A percentile compares a stretch with the other conserved stretches of the same genome.
Evolutionary conservation across 2,113 vertebrate genomes (phyloP).

Genomic region (Siphamia tubifer): DNA sequence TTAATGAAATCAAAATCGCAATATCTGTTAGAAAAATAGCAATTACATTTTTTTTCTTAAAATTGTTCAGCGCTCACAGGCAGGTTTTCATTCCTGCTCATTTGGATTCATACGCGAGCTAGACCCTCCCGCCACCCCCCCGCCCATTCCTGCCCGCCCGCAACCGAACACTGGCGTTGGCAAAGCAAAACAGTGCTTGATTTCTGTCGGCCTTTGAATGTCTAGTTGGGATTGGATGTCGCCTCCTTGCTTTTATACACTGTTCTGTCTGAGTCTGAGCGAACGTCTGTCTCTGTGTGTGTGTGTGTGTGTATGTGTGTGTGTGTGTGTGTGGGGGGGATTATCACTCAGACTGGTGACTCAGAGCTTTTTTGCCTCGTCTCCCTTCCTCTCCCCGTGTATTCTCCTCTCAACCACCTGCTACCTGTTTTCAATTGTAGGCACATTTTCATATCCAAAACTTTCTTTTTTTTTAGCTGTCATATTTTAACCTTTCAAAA

Average conservation of each 20-base stretch:
- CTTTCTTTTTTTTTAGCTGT: background rate
- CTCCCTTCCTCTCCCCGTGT: background rate
- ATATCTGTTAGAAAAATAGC: too few species aligned
- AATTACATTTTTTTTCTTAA: too few species aligned
- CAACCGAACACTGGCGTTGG: constrained; percentile 17
- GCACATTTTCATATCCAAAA: too few species aligned
- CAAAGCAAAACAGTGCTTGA: constrained; percentile 20
- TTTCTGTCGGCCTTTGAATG: constrained; percentile 24
- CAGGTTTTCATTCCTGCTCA: background rate
- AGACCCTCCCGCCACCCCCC: too few species aligned
- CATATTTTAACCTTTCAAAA: background rate
- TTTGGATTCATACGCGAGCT: background rate
- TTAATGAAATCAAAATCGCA: too few species aligned
- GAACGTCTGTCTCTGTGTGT: too few species aligned
- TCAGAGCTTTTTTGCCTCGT: background rate
- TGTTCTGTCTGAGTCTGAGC: constrained; percentile 35
- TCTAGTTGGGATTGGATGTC: constrained; percentile 17
- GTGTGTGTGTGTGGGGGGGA: too few species aligned
- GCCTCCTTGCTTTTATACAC: constrained; percentile 24
- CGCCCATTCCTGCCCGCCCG: too few species aligned
- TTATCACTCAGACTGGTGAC: constrained; percentile 42
- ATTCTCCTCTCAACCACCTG: background rate
- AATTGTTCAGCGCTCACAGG: too few species aligned
- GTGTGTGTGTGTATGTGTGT: too few species aligned
- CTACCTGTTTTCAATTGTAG: background rate